phyloP scores from a whole-genome alignment of 2,797 vertebrate species.

The Arnoldichthys spilopterus region DNA sequence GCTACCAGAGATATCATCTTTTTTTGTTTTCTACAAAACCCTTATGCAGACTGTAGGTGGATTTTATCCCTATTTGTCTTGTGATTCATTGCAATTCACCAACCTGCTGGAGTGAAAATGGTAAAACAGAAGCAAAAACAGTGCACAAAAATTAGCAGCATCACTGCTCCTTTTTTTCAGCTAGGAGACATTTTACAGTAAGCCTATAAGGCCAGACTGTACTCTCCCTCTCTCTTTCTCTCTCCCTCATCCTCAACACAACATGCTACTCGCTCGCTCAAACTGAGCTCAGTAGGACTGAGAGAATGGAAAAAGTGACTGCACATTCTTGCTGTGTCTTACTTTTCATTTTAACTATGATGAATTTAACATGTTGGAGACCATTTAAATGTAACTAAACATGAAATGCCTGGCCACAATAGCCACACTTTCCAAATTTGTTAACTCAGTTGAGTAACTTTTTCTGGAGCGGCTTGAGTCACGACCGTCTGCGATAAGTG shows the following conservation, averaged over 20 bases:
- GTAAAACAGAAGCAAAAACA: neutral
- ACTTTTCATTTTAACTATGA: slow-evolving; percentile 67
- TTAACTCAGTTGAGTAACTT: slow-evolving; percentile 60
- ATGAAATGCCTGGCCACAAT: slow-evolving; percentile 64
- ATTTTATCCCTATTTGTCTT: neutral
- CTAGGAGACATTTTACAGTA: slow-evolving; percentile 57
- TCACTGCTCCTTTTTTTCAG: slow-evolving; percentile 21
- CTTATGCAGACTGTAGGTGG: slow-evolving; percentile 5
- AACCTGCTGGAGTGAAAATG: slow-evolving; percentile 11
- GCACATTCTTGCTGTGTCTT: slow-evolving; percentile 53
- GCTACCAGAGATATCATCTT: neutral
- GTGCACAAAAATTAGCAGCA: slow-evolving; percentile 18
- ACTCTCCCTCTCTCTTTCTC: slow-evolving; percentile 42
- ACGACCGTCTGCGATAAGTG: slow-evolving; percentile 55
- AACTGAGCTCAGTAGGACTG: slow-evolving; percentile 70
- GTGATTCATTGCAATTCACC: neutral
- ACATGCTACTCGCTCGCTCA: slow-evolving; percentile 61
- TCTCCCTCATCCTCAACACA: slow-evolving; percentile 39
- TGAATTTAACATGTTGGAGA: slow-evolving; percentile 73
- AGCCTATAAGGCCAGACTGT: slow-evolving; percentile 52
- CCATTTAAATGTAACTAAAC: slow-evolving; percentile 69
- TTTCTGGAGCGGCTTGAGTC: slow-evolving; percentile 56
- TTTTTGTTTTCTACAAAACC: slow-evolving; percentile 27
- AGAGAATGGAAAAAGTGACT: slow-evolving; percentile 74
- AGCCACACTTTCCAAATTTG: slow-evolving; percentile 62